Conservation (phyloP, 2,888 invertebrate genomes). For the Tuberolachnus salignus region DNA sequence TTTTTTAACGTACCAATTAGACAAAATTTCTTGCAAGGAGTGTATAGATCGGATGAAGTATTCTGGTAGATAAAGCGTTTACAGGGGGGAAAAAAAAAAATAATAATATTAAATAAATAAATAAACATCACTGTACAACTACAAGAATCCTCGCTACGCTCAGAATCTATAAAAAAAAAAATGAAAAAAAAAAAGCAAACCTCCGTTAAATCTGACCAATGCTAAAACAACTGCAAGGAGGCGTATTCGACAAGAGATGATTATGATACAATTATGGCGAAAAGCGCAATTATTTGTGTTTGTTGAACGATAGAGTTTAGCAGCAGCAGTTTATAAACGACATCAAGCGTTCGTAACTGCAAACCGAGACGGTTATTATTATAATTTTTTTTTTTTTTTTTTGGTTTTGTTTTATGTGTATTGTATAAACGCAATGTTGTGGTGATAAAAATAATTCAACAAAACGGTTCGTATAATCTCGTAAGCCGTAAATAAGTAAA, state of each 20-base stretch:
- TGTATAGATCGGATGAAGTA: too few species aligned
- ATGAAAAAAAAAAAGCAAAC: not conserved
- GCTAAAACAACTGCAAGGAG: not conserved
- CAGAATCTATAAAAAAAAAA: too few species aligned
- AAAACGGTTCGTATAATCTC: slow-evolving; percentile 24
- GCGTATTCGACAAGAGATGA: slow-evolving; percentile 1
- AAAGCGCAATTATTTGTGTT: slow-evolving; percentile 4
- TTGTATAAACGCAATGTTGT: not conserved
- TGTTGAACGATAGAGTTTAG: not conserved
- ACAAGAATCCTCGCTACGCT: too few species aligned
- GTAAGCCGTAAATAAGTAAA: slow-evolving; percentile 17
- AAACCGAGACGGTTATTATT: not conserved
- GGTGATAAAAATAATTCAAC: slow-evolving; percentile 9
- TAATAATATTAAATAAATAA: too few species aligned
- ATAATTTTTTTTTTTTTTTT: too few species aligned
- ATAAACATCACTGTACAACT: too few species aligned
- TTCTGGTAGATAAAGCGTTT: too few species aligned
- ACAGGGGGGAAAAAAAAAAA: too few species aligned
- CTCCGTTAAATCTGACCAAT: not conserved
- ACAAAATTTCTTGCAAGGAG: too few species aligned
- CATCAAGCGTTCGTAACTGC: not conserved
- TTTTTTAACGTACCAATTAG: too few species aligned
- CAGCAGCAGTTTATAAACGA: not conserved
- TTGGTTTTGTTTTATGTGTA: not conserved
- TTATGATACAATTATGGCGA: slow-evolving; percentile 8